Percentiles rank a stretch among this genome's conserved stretches.
These are phyloP conservation scores for Anomalospiza imberbis DNA, from an alignment of 2,797 vertebrate genomes.

Conservation along the genomic window DNA sequence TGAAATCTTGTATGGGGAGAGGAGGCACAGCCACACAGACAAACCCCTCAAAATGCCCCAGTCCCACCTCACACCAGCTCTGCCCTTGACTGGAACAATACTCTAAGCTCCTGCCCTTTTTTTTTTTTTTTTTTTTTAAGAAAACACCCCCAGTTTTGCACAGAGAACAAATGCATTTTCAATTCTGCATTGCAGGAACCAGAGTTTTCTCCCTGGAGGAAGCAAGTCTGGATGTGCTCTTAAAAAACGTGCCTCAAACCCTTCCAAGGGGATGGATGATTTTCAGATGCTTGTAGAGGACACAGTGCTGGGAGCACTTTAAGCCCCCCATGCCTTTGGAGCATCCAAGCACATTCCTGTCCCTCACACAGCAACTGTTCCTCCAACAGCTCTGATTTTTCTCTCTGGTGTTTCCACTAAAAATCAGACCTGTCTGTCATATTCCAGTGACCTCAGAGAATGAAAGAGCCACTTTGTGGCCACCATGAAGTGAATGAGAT, in stretches of 20 bases:
- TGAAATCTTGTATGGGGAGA: rapidly evolving
- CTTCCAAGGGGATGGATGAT: neutral
- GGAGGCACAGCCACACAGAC: neutral
- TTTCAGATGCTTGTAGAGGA: neutral
- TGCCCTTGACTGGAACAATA: neutral
- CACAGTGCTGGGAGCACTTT: neutral
- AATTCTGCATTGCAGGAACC: neutral
- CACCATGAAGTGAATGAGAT: neutral
- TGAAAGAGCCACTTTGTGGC: neutral
- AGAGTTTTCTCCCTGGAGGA: neutral
- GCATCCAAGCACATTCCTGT: neutral
- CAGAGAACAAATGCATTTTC: neutral
- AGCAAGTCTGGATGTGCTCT: neutral
- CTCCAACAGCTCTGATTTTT: neutral
- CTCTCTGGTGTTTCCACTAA: neutral
- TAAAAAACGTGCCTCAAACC: neutral
- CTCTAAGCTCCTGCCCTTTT: no score
- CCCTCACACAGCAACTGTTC: neutral
- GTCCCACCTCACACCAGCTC: neutral
- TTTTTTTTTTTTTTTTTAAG: no score
- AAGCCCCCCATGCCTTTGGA: neutral
- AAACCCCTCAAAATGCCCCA: neutral
- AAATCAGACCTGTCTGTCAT: neutral
- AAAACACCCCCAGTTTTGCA: neutral
- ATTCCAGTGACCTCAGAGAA: neutral